Percentiles rank a stretch among this genome's conserved stretches.
phyloP scores from a whole-genome alignment of 2,888 invertebrate genomes.

The Melinaea menophilus region DNA sequence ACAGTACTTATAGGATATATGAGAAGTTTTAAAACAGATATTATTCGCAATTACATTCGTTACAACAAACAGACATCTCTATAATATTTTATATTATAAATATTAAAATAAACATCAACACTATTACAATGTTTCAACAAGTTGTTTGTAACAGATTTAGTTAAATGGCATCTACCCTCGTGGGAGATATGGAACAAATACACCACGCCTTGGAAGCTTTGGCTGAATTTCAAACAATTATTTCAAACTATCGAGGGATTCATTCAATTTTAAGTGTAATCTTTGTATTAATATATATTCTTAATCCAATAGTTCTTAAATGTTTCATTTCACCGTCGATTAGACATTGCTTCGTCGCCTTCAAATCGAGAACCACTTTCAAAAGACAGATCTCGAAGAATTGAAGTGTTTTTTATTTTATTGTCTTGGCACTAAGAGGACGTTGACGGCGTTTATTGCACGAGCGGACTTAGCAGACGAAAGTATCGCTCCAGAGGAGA shows the following conservation, averaged over 20 bases:
- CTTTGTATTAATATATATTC: background rate
- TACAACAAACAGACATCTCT: background rate
- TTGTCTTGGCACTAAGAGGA: constrained; percentile 71
- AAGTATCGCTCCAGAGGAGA: constrained; percentile 49
- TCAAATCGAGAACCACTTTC: constrained; percentile 12
- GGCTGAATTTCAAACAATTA: constrained; percentile 1
- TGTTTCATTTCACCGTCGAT: background rate
- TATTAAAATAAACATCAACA: constrained; percentile 13
- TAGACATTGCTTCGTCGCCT: background rate
- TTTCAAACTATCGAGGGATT: background rate
- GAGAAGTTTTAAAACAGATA: too few relatives aligned
- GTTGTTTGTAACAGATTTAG: constrained; percentile 22
- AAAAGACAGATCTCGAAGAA: constrained; percentile 21
- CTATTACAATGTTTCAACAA: constrained; percentile 27
- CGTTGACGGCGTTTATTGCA: constrained; percentile 65
- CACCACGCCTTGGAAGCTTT: constrained; percentile 11
- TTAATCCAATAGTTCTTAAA: background rate
- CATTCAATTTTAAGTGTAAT: background rate
- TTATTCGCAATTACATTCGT: background rate
- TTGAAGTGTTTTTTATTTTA: constrained; percentile 62
- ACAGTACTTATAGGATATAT: too few relatives aligned
- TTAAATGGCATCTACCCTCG: constrained; percentile 23
- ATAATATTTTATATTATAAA: background rate
- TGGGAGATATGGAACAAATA: constrained; percentile 18
- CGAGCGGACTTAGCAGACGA: constrained; percentile 39